Evolutionary conservation across 35 echinoderm and acorn worm species (phyloP).

Genomic region (Lytechinus variegatus): DNA sequence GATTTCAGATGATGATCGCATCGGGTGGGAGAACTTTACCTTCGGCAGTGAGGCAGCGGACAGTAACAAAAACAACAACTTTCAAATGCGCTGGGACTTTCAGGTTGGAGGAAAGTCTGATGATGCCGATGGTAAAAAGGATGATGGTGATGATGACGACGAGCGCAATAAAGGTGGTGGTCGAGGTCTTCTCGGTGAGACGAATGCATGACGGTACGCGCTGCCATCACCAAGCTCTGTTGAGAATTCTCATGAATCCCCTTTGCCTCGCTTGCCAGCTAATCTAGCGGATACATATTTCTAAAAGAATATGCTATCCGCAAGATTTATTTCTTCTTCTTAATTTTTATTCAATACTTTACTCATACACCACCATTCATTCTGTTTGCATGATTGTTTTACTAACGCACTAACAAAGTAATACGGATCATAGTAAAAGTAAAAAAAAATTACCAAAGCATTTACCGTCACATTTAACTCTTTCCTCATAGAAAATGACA

Average conservation of each 20-base stretch:
- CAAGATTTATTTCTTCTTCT: neutral
- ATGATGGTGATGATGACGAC: neutral
- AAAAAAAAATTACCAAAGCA: neutral
- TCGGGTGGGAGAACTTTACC: constrained; percentile 25
- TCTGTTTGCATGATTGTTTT: neutral
- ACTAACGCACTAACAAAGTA: neutral
- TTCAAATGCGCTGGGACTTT: constrained; percentile 43
- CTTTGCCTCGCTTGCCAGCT: constrained; percentile 42
- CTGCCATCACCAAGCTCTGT: constrained; percentile 45
- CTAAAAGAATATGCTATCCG: constrained; percentile 17
- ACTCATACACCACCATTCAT: neutral
- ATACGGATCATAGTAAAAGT: neutral
- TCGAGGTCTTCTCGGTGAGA: neutral
- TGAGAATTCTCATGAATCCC: constrained; percentile 34
- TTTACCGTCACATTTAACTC: too few relatives aligned
- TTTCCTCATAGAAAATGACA: too few relatives aligned
- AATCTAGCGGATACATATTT: constrained; percentile 42
- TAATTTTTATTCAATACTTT: neutral
- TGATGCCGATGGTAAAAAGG: neutral
- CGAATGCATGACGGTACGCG: constrained; percentile 51
- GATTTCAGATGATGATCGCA: constrained; percentile 39
- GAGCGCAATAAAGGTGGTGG: neutral
- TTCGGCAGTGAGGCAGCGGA: neutral
- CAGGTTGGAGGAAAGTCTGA: constrained; percentile 2
- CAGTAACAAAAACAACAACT: neutral